phyloP scores from a whole-genome alignment of 2,113 vertebrate species.

The Sminthopsis crassicaudata region DNA sequence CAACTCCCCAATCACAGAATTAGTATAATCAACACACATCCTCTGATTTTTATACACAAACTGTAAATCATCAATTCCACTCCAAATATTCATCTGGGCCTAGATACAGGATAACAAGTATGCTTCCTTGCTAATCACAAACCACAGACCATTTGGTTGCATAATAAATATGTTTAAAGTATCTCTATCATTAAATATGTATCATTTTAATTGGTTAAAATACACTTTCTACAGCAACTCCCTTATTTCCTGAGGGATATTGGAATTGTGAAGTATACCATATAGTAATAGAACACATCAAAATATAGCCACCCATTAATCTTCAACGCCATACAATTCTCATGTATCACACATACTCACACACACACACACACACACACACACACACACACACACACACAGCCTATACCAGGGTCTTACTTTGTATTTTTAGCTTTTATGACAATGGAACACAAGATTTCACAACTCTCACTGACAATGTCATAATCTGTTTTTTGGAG shows the following conservation, averaged over 20 bases:
- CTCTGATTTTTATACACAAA: neutral
- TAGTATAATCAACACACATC: neutral
- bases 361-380: neutral
- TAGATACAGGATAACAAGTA: neutral
- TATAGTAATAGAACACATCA: neutral
- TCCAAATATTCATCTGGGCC: neutral
- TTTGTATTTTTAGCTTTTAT: neutral
- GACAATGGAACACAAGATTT: neutral
- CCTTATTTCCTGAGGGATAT: neutral
- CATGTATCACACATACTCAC: neutral
- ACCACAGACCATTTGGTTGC: neutral
- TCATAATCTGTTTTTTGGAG: neutral
- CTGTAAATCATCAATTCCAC: neutral
- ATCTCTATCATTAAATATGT: neutral
- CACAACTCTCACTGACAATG: neutral
- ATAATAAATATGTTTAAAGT: neutral
- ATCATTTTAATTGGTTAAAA: neutral
- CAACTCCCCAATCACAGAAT: neutral
- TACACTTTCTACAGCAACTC: neutral
- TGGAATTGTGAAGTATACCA: neutral
- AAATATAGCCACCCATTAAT: neutral
- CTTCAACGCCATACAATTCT: neutral
- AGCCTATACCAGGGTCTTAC: neutral
- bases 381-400: neutral
- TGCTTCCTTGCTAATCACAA: neutral